A percentile compares a stretch with the other conserved stretches of the same genome.
These are phyloP conservation scores for Xanthorhoe spadicearia DNA, from an alignment of 2,888 invertebrate genomes.

Conservation along the genomic window DNA sequence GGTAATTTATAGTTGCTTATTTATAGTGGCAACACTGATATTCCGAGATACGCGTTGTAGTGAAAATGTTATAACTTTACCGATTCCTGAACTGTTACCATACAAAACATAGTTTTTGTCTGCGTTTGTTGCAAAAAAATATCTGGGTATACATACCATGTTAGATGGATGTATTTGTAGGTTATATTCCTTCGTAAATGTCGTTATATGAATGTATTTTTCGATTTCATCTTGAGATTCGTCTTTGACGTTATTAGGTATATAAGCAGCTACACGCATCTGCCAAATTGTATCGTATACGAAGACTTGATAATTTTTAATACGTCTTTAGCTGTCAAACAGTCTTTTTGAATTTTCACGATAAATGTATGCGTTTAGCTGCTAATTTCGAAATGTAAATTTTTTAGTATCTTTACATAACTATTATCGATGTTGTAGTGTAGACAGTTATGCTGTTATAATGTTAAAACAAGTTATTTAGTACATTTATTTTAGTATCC, in stretches of 20 bases:
- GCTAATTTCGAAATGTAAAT: not conserved
- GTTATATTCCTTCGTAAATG: conserved; percentile 23
- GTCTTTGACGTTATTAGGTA: not conserved
- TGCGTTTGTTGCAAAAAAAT: conserved; percentile 1
- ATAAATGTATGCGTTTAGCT: not conserved
- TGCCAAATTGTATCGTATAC: not conserved
- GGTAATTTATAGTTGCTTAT: too few relatives aligned
- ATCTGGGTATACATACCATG: not conserved
- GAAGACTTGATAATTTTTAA: conserved; percentile 1
- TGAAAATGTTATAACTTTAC: not conserved
- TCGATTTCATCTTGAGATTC: conserved; percentile 12
- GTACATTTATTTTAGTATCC: not conserved
- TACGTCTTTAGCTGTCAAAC: not conserved
- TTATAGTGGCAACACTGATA: too few relatives aligned
- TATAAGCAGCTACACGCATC: conserved; percentile 11
- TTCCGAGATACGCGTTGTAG: too few relatives aligned
- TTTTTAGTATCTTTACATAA: not conserved
- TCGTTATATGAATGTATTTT: conserved; percentile 22
- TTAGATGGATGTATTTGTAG: conserved; percentile 4
- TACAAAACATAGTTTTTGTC: not conserved
- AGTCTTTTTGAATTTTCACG: not conserved
- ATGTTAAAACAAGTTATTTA: not conserved
- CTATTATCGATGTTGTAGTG: not conserved
- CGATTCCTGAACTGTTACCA: not conserved
- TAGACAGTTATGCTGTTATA: not conserved